These are phyloP conservation scores for Buteo buteo DNA, from an alignment of 2,113 vertebrate genomes.

Conservation along the genomic window DNA sequence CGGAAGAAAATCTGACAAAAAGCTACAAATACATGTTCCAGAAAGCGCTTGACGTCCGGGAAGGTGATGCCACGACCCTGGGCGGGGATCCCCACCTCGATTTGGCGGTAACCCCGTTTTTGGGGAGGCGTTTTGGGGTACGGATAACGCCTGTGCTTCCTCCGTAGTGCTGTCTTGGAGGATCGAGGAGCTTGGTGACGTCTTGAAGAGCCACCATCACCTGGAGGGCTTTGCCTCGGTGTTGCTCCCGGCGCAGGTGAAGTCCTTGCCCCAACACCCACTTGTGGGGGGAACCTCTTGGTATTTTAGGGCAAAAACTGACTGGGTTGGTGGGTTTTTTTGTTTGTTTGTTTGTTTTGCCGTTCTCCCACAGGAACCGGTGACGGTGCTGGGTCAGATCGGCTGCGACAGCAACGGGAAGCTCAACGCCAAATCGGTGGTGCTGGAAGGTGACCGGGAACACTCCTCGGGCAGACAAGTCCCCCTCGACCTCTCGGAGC, in stretches of 20 bases:
- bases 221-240: slow-evolving; percentile 83
- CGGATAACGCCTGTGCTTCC: background rate
- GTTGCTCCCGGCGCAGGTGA: slow-evolving; percentile 81
- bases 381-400: slow-evolving; percentile 83
- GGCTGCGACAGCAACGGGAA: slow-evolving; percentile 89
- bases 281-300: background rate
- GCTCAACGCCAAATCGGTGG: slow-evolving; percentile 83
- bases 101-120: background rate
- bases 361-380: slow-evolving; percentile 46
- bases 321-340: no score
- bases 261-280: rapidly evolving
- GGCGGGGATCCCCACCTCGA: rapidly evolving
- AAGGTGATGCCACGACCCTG: slow-evolving; percentile 63
- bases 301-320: background rate
- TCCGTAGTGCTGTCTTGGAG: slow-evolving; percentile 77
- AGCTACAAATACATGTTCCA: slow-evolving; percentile 94
- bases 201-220: slow-evolving; percentile 75
- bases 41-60: slow-evolving; percentile 79
- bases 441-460: slow-evolving; percentile 83
- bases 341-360: no score
- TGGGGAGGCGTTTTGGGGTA: background rate
- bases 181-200: slow-evolving; percentile 84
- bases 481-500: slow-evolving; percentile 78
- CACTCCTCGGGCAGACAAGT: slow-evolving; percentile 72
- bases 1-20: slow-evolving; percentile 60